phyloP scores from a whole-genome alignment of 2,888 invertebrate species.

The Hydropsyche betteni region DNA sequence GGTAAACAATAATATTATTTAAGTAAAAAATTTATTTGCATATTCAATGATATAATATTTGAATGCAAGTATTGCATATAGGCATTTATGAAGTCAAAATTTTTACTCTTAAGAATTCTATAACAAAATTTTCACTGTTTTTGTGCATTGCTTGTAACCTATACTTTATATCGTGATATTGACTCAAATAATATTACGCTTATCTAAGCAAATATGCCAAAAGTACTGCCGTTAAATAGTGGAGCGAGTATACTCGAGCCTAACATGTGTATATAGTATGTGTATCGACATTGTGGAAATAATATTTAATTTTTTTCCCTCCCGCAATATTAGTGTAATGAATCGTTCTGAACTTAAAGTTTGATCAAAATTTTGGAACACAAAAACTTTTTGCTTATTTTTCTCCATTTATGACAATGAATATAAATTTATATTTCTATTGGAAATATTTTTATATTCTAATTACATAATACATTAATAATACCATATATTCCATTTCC shows the following conservation, averaged over 20 bases:
- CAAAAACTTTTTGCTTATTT: no score
- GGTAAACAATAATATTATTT: not conserved
- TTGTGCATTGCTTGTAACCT: slow-evolving; percentile 18
- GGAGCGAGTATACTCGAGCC: not conserved
- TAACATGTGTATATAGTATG: no score
- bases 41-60: slow-evolving; percentile 2
- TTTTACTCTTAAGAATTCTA: slow-evolving; percentile 24
- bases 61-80: slow-evolving; percentile 1
- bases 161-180: slow-evolving; percentile 28
- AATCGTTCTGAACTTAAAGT: no score
- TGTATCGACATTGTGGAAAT: no score
- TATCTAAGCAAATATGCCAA: slow-evolving; percentile 26
- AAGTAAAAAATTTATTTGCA: slow-evolving; percentile 5
- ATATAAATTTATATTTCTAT: not conserved
- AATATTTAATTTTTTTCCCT: no score
- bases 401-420: no score
- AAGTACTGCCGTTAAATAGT: slow-evolving; percentile 26
- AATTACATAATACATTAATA: not conserved
- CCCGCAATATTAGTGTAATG: no score
- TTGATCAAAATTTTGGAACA: no score
- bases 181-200: slow-evolving; percentile 30
- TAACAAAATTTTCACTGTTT: slow-evolving; percentile 24
- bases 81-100: slow-evolving; percentile 17
- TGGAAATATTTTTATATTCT: slow-evolving; percentile 16
- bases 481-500: not conserved